Conservation (phyloP, 2,888 invertebrate genomes). For the Pandemis cinnamomeana region DNA sequence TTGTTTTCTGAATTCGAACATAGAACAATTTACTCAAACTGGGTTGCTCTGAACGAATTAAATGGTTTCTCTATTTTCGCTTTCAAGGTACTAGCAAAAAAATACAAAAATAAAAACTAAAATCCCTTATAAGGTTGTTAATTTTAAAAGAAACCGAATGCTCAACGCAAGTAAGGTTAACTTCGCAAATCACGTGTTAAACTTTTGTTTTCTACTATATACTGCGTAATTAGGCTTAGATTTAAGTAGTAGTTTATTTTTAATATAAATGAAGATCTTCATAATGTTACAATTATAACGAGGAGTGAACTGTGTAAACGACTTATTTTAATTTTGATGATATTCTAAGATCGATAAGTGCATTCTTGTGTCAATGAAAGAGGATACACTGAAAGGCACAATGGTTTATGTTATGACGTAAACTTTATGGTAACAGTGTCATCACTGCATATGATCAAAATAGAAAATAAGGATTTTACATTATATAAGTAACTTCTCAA, state of each 20-base stretch:
- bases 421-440: too few species aligned
- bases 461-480: background rate
- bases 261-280: slow-evolving; percentile 39
- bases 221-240: slow-evolving; percentile 21
- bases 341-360: background rate
- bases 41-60: background rate
- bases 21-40: too few species aligned
- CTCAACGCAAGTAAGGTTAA: background rate
- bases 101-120: too few species aligned
- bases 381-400: background rate
- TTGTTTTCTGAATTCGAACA: background rate
- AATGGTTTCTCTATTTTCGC: background rate
- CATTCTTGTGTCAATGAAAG: background rate
- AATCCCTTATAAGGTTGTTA: background rate
- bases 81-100: too few species aligned
- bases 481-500: background rate
- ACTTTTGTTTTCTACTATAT: slow-evolving; percentile 6
- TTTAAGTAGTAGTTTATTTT: slow-evolving; percentile 33
- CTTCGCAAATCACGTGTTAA: background rate
- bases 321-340: background rate
- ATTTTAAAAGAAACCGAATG: background rate
- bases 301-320: slow-evolving; percentile 5
- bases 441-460: background rate
- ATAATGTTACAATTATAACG: slow-evolving; percentile 25
- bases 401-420: background rate